Base-by-base conservation (phyloP, 2,797 vertebrate genomes). In the Pogonophryne albipinna region DNA sequence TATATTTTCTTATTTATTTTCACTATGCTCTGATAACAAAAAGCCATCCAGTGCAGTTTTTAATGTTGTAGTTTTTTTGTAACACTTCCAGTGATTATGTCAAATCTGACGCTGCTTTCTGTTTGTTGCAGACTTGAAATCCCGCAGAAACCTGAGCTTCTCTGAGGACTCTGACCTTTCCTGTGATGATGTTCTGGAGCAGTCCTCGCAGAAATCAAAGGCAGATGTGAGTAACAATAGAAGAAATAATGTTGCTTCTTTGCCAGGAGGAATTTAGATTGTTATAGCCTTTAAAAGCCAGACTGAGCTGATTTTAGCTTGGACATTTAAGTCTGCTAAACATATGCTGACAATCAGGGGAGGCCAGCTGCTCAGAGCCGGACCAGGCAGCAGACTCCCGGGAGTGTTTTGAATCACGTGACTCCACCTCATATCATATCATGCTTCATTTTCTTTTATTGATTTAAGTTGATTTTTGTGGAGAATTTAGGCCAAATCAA, bases 131-230 rank as follows among this genome's bases (percentile, higher is more conserved):
- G 98, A 98, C 84, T 84, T 96, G 82, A 97, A 96, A 76, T 92
- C 97, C 0, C 95, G 97, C 19, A 95, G 95, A 41, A 98, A 98
- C 85, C 71, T 97, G 82, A 99, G 98, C 85, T 97, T 98, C 91
- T 99, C 98, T 0, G 98, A 99, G 82, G 98, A 99, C 76, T 99
- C 98, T 0, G 98, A 99, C 89, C 95, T 99, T 75, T 99, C 98
- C 82, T 99, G 97, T 4, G 98, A 99, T 0, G 98, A 99, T 10
- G 87, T 99, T 72, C 91, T 99, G 56, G 98, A 99, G 69, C 94
- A 95, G 42, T 97, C 97, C 38, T 99, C 97, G 53, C 98, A 99
- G 95, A 99, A 96, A 87, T 98, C 97, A 56, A 99, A 95, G 88
- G 93, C 96, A 87, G 98, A 99, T 94, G 98, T 99, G 91, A 95